Evolutionary conservation across 2,888 invertebrate species (phyloP).

Genomic region (Diarsia dahlii): DNA sequence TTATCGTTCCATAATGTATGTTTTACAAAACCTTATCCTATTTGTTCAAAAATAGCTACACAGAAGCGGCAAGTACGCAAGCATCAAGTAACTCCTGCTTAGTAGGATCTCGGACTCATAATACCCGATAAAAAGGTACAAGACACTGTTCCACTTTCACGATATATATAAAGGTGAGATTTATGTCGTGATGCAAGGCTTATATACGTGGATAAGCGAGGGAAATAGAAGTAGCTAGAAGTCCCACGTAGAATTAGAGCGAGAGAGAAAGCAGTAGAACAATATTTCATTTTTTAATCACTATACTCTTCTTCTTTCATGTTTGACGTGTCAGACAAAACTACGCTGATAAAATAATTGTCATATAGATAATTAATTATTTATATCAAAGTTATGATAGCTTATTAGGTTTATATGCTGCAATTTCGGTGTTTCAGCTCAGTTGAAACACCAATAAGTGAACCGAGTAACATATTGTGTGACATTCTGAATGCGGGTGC

Average conservation of each 20-base stretch:
- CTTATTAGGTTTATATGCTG: not conserved
- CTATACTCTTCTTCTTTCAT: not conserved
- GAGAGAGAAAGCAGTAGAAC: not conserved
- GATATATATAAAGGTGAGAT: slow-evolving; percentile 47
- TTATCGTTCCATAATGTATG: not conserved
- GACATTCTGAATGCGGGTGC: not conserved
- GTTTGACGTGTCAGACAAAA: not conserved
- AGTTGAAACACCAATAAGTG: not conserved
- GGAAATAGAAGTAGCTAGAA: slow-evolving; percentile 39
- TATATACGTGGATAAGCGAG: slow-evolving; percentile 57
- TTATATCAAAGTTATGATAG: not conserved
- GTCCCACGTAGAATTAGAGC: not conserved
- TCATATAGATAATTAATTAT: not conserved
- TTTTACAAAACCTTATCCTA: not conserved
- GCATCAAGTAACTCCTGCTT: slow-evolving; percentile 10
- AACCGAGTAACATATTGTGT: not conserved
- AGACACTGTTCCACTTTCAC: slow-evolving; percentile 39
- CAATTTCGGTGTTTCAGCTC: not conserved
- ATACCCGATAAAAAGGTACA: slow-evolving; percentile 24
- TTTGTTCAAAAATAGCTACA: not conserved
- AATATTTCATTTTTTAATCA: too few relatives aligned
- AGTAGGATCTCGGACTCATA: slow-evolving; percentile 8
- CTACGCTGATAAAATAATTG: not conserved
- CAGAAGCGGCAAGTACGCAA: not conserved
- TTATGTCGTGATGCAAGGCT: slow-evolving; percentile 51